Percentiles rank a stretch among this genome's conserved stretches.
phyloP scores from a whole-genome alignment of 2,113 vertebrate genomes.

The Siphamia tubifer region DNA sequence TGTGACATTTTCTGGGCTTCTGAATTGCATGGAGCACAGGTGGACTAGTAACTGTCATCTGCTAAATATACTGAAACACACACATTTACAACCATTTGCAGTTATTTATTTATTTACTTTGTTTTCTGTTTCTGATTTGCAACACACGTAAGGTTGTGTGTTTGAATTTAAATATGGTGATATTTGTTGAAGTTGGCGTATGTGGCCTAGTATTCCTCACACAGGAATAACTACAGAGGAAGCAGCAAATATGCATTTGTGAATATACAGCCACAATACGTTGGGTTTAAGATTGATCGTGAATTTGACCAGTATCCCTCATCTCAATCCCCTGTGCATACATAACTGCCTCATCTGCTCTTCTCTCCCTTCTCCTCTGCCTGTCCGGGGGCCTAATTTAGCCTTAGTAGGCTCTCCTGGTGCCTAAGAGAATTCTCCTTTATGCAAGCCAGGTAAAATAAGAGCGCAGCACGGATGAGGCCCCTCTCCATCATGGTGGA shows the following conservation, averaged over 20 bases:
- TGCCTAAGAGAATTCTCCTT: slow-evolving; percentile 80
- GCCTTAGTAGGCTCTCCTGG: slow-evolving; percentile 76
- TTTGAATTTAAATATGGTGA: slow-evolving; percentile 19
- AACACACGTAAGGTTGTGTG: background rate
- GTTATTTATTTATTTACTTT: background rate
- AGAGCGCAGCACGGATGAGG: slow-evolving; percentile 68
- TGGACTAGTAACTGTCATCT: slow-evolving; percentile 61
- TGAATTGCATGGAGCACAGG: slow-evolving; percentile 55
- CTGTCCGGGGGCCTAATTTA: slow-evolving; percentile 81
- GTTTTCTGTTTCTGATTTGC: background rate
- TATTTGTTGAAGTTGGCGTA: slow-evolving; percentile 5
- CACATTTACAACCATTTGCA: slow-evolving; percentile 21
- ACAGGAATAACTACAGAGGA: slow-evolving; percentile 33
- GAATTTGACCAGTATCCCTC: slow-evolving; percentile 76
- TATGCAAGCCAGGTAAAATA: slow-evolving; percentile 88
- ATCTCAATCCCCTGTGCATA: slow-evolving; percentile 74
- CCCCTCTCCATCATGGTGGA: slow-evolving; percentile 89
- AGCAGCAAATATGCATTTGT: slow-evolving; percentile 40
- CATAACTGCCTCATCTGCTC: slow-evolving; percentile 74
- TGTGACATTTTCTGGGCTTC: slow-evolving; percentile 67
- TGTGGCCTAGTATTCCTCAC: slow-evolving; percentile 22
- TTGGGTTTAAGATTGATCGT: slow-evolving; percentile 68
- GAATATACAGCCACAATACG: slow-evolving; percentile 36
- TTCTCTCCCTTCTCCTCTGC: slow-evolving; percentile 69
- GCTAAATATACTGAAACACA: slow-evolving; percentile 33